Conservation (phyloP, 2,797 vertebrate genomes). For the Glossophaga mutica region DNA sequence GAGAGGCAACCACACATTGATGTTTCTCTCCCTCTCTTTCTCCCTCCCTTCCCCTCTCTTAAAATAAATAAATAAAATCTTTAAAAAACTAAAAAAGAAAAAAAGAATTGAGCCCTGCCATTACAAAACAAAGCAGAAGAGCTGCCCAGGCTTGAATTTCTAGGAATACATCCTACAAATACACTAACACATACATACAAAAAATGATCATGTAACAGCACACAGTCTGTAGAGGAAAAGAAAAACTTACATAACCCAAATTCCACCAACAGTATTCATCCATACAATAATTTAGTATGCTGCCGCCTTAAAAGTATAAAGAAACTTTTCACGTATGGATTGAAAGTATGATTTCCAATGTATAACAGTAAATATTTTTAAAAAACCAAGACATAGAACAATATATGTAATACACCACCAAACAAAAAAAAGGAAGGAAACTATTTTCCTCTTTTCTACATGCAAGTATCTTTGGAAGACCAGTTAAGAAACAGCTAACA, state of each 20-base stretch:
- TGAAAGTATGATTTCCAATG: background rate
- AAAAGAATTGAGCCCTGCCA: background rate
- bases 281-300: background rate
- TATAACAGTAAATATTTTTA: background rate
- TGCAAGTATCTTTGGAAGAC: background rate
- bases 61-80: no score
- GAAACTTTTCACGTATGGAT: background rate
- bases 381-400: no score
- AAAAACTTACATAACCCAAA: background rate
- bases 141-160: background rate
- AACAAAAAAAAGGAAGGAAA: no score
- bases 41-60: no score
- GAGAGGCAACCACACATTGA: no score
- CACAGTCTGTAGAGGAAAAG: background rate
- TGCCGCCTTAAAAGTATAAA: background rate
- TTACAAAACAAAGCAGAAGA: background rate
- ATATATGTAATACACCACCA: no score
- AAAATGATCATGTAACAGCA: background rate
- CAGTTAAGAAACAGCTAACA: background rate
- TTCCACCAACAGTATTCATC: background rate
- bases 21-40: no score
- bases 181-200: background rate
- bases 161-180: background rate
- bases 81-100: no score
- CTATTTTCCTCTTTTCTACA: background rate